Evolutionary conservation across 2,797 vertebrate species (phyloP).

Genomic region (Champsocephalus esox): DNA sequence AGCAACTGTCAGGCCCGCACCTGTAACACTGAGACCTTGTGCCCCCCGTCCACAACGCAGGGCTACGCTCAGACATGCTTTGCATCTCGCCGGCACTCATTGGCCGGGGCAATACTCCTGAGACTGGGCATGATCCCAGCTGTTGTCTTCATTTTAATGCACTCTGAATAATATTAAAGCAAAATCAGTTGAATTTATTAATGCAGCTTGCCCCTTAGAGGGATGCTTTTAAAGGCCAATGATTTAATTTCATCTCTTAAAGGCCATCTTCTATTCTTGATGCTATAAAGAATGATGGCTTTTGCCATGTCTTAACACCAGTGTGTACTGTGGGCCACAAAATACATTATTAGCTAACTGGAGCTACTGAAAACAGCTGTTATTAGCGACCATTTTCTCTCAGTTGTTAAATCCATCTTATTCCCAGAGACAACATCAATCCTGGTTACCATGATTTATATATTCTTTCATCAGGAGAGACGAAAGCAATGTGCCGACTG

Average conservation of each 20-base stretch:
- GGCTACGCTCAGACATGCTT: conserved; percentile 70
- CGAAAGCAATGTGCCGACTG: conserved; percentile 38
- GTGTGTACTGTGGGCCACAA: conserved; percentile 63
- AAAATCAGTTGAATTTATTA: conserved; percentile 87
- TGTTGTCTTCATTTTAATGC: conserved; percentile 88
- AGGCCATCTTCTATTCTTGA: conserved; percentile 81
- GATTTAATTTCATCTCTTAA: conserved; percentile 87
- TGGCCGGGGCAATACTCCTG: conserved; percentile 73
- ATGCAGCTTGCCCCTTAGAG: conserved; percentile 82
- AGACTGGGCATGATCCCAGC: conserved; percentile 83
- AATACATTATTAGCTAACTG: conserved; percentile 80
- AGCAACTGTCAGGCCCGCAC: conserved; percentile 84
- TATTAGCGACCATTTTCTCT: conserved; percentile 76
- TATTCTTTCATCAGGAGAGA: conserved; percentile 44
- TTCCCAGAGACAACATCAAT: conserved; percentile 66
- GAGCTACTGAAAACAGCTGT: conserved; percentile 69
- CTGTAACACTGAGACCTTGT: conserved; percentile 81
- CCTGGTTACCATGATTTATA: conserved; percentile 65
- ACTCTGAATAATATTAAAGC: conserved; percentile 87
- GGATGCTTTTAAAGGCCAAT: conserved; percentile 88
- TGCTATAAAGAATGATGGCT: conserved; percentile 82
- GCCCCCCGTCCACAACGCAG: conserved; percentile 43
- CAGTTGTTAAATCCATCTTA: conserved; percentile 67
- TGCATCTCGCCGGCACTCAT: conserved; percentile 67
- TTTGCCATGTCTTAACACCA: conserved; percentile 80